Evolutionary conservation across 2,797 vertebrate genomes (phyloP).

Genomic region (Thalassophryne amazonica): DNA sequence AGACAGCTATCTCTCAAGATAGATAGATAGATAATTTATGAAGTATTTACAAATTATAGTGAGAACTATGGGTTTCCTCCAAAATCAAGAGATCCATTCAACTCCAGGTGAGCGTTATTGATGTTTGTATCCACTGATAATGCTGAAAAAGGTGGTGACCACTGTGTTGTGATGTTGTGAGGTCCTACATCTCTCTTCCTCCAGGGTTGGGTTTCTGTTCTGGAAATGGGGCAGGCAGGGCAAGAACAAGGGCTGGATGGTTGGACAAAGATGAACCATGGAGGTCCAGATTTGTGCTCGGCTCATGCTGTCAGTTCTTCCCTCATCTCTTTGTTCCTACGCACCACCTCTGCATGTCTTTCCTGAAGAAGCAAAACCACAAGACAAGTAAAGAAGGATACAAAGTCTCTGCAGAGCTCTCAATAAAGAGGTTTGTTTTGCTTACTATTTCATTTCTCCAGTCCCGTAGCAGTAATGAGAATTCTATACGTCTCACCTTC

Average conservation of each 20-base stretch:
- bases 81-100: slow-evolving; percentile 92
- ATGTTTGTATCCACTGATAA: slow-evolving; percentile 62
- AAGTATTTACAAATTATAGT: slow-evolving; percentile 75
- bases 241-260: slow-evolving; percentile 26
- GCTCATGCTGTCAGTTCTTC: slow-evolving; percentile 91
- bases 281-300: slow-evolving; percentile 39
- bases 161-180: slow-evolving; percentile 55
- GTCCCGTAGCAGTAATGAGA: not conserved
- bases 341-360: slow-evolving; percentile 88
- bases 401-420: no score
- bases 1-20: slow-evolving; percentile 42
- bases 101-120: slow-evolving; percentile 47
- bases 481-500: slow-evolving; percentile 74
- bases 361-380: slow-evolving; percentile 78
- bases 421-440: no score
- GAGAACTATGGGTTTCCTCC: slow-evolving; percentile 62
- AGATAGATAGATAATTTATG: slow-evolving; percentile 43
- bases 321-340: slow-evolving; percentile 96
- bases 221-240: slow-evolving; percentile 33
- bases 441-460: no score
- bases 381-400: no score
- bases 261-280: slow-evolving; percentile 35
- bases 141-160: slow-evolving; percentile 58
- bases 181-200: slow-evolving; percentile 53
- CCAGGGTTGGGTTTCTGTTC: slow-evolving; percentile 53